These are phyloP conservation scores for Nycticebus coucang DNA, from an alignment of 2,113 vertebrate genomes.

Conservation along the genomic window DNA sequence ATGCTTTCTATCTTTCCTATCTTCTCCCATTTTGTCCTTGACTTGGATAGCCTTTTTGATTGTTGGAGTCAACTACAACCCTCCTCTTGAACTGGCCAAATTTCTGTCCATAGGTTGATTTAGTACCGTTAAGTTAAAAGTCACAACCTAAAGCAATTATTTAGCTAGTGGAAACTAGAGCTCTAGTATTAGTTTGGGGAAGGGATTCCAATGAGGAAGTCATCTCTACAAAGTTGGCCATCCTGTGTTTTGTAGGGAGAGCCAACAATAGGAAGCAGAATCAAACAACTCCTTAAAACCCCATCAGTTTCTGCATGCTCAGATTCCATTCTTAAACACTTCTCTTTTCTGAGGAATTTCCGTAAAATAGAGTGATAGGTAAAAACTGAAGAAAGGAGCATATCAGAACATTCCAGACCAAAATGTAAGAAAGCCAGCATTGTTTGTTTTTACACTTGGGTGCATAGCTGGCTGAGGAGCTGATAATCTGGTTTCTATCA, in stretches of 20 bases:
- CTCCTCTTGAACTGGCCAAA: not conserved
- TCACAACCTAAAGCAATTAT: not conserved
- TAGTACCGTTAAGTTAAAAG: too few species aligned
- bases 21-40: not conserved
- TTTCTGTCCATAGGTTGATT: not conserved
- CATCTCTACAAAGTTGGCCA: not conserved
- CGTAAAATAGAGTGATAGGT: not conserved
- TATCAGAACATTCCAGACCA: too few species aligned
- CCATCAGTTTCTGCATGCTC: not conserved
- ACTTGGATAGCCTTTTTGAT: not conserved
- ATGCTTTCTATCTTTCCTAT: not conserved
- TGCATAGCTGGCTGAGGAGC: too few species aligned
- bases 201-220: not conserved
- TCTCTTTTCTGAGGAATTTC: not conserved
- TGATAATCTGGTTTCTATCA: too few species aligned
- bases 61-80: not conserved
- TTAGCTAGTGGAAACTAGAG: not conserved
- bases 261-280: not conserved
- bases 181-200: not conserved
- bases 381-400: too few species aligned
- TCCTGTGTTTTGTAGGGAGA: not conserved
- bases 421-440: too few species aligned
- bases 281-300: not conserved
- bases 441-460: too few species aligned
- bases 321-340: not conserved